A percentile compares a stretch with the other conserved stretches of the same genome.
phyloP scores from a whole-genome alignment of 1,140 invertebrate genomes.

The Drosophila tsacasi region DNA sequence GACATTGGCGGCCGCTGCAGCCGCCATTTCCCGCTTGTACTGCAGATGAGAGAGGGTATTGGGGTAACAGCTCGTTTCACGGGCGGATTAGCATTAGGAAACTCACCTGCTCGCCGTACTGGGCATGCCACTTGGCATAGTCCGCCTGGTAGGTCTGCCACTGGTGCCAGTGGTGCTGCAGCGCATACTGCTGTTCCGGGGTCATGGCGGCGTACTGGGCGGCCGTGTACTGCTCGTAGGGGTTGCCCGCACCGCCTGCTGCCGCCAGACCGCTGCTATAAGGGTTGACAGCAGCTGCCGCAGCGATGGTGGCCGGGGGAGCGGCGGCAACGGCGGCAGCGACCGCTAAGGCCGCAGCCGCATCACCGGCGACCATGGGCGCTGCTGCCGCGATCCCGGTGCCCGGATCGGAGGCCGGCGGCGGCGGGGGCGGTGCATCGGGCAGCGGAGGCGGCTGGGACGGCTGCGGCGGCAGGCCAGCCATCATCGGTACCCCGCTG shows the following conservation, averaged over 20 bases:
- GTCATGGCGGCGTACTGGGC: slow-evolving; percentile 89
- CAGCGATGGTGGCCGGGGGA: neutral
- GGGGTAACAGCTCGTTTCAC: neutral
- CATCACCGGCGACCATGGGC: neutral
- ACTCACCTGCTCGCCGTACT: slow-evolving; percentile 91
- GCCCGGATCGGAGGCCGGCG: slow-evolving; percentile 41
- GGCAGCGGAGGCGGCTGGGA: slow-evolving; percentile 69
- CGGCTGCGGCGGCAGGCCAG: slow-evolving; percentile 59
- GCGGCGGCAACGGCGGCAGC: neutral
- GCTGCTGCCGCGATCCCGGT: neutral
- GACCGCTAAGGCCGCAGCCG: neutral
- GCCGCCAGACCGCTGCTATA: slow-evolving; percentile 44
- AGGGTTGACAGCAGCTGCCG: slow-evolving; percentile 35
- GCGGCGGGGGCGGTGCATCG: slow-evolving; percentile 68
- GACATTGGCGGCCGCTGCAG: slow-evolving; percentile 42
- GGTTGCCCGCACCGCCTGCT: slow-evolving; percentile 45
- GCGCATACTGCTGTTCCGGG: slow-evolving; percentile 75
- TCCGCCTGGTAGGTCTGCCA: slow-evolving; percentile 94
- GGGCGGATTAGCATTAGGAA: neutral
- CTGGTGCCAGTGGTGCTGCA: slow-evolving; percentile 93
- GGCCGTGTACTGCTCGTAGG: slow-evolving; percentile 87
- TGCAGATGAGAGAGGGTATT: slow-evolving; percentile 15
- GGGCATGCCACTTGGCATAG: slow-evolving; percentile 93
- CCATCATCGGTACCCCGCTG: slow-evolving; percentile 38
- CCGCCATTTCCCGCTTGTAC: slow-evolving; percentile 84